Conservation (phyloP, 53 echinoderm and acorn worm genomes). For the Holothuria scabra region DNA sequence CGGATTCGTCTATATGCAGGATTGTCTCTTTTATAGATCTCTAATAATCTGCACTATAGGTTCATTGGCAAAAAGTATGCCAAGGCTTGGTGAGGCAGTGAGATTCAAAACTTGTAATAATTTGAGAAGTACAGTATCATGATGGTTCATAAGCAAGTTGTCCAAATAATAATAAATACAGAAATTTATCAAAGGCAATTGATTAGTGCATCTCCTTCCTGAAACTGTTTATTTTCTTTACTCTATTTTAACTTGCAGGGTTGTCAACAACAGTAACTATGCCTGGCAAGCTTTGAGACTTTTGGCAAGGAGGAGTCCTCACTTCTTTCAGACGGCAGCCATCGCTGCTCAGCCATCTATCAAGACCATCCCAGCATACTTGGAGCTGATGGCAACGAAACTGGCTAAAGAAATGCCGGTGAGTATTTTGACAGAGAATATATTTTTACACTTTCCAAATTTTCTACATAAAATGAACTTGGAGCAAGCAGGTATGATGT, state of each 20-base stretch:
- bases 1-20: too few species aligned
- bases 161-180: too few species aligned
- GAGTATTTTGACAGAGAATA: conserved; percentile 9
- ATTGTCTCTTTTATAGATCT: too few species aligned
- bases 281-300: conserved; percentile 95
- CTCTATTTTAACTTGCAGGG: conserved; percentile 42
- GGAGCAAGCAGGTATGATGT: too few species aligned
- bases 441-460: neutral
- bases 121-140: too few species aligned
- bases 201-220: neutral
- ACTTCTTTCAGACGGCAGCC: conserved; percentile 93
- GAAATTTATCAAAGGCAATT: neutral
- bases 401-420: conserved; percentile 93
- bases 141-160: too few species aligned
- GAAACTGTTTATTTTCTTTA: neutral
- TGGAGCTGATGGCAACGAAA: conserved; percentile 94
- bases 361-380: conserved; percentile 86
- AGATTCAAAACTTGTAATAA: too few species aligned
- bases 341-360: conserved; percentile 68
- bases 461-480: too few species aligned
- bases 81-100: too few species aligned
- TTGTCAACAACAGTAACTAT: conserved; percentile 95
- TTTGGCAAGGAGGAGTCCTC: conserved; percentile 85
- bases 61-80: too few species aligned
- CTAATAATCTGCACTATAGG: too few species aligned